Evolutionary conservation across 2,113 vertebrate species (phyloP), one percentile per base, ranked within the genome.

Genomic region (Dipodomys merriami): DNA sequence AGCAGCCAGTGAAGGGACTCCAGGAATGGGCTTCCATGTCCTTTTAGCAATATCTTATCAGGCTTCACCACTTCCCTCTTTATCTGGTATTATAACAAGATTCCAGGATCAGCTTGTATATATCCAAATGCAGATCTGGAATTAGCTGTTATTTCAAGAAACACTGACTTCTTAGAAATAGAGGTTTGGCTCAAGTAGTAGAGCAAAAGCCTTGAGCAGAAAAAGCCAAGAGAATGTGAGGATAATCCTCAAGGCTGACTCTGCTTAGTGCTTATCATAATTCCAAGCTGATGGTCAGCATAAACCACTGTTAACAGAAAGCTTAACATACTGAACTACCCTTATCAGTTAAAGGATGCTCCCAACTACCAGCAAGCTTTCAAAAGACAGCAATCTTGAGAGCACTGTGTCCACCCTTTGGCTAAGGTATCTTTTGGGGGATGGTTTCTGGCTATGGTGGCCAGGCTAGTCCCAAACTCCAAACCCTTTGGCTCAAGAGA

Each of bases 311-410:
- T 88, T 93, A 57, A 46, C 49, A 67, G 6, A 9, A 87, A 89
- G n/a, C 62, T 62, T 46, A 22, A 53, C n/a, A 79, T 5, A 64
- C 22, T 12, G 9, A 68, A 7, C 69, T 46, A 53, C 67, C n/a
- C 60, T 94, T 60, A 79, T 64, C 65, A 69, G 39, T 88, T 74
- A 79, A 88, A 29, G 87, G 71, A 83, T 23, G 23, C 10, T 19
- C 25, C n/a, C 57, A 90, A 39, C 23, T 95, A n/a, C n/a, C 73
- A 93, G 49, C 44, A 71, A 35, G 2, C 25, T 69, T 86, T 83
- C 30, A 39, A 93, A 85, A 20, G 33, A 53, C 5, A 88, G 12
- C 71, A 65, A 35, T 90, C 46, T 49, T 12, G 49, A 49, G 73
- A 33, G 23, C 27, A 81, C 33, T 46, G 85, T 64, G 53, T 60